Conservation (phyloP, 2,888 invertebrate genomes). For the Scaptomyza polygonia region DNA sequence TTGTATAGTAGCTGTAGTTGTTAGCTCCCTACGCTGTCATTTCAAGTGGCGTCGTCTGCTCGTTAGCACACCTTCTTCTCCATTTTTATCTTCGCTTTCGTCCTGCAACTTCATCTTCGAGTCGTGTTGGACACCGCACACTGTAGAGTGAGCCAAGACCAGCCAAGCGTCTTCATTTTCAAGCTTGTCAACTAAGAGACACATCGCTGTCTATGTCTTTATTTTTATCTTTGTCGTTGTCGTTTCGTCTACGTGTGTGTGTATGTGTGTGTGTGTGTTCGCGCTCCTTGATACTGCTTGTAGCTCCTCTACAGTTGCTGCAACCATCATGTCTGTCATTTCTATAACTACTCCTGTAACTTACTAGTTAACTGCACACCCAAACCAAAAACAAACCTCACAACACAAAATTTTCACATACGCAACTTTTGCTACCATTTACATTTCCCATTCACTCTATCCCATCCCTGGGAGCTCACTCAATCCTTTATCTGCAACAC, state of each 20-base stretch:
- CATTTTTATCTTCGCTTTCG: slow-evolving; percentile 7
- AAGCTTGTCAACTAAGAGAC: slow-evolving; percentile 55
- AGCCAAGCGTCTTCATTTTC: slow-evolving; percentile 55
- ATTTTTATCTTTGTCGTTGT: slow-evolving; percentile 40
- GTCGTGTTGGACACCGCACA: slow-evolving; percentile 27
- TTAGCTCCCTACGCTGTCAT: slow-evolving; percentile 50
- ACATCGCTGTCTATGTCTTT: slow-evolving; percentile 47
- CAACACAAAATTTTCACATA: slow-evolving; percentile 19
- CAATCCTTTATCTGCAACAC: slow-evolving; percentile 50
- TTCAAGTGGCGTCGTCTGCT: slow-evolving; percentile 65
- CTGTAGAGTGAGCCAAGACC: slow-evolving; percentile 21
- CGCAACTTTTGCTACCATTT: slow-evolving; percentile 58
- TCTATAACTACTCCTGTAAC: slow-evolving; percentile 79
- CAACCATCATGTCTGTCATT: slow-evolving; percentile 67
- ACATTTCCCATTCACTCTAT: slow-evolving; percentile 15
- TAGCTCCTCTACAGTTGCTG: slow-evolving; percentile 26
- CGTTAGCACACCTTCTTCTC: not conserved
- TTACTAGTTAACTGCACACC: slow-evolving; percentile 70
- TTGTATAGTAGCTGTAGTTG: not conserved
- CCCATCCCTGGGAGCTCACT: not conserved
- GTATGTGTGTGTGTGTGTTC: not conserved
- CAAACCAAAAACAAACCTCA: not conserved
- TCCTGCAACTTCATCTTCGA: slow-evolving; percentile 8
- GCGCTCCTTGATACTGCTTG: slow-evolving; percentile 22
- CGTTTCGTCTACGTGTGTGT: slow-evolving; percentile 7